Base-by-base conservation (phyloP, 1,140 invertebrate genomes). In the Lordiphosa mommai region DNA sequence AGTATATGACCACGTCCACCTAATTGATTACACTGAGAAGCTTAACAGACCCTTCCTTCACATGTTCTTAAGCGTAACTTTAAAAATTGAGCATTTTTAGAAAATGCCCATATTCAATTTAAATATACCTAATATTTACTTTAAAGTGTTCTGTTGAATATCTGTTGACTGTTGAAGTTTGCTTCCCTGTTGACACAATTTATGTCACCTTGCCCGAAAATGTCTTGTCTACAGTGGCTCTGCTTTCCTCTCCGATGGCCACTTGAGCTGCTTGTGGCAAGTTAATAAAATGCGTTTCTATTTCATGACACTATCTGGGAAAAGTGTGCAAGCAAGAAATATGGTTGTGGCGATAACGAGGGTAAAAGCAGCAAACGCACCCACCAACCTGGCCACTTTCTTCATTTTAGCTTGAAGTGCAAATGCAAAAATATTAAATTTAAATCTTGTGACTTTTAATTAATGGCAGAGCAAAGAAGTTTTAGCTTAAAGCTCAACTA, bases 161-260 rank as follows among this genome's bases (percentile, higher is more conserved):
- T 61, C 72, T 77, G 49, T 70, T 57, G 29, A 29, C 46, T 32
- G n/a, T n/a, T 65, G 46, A 73, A 72, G 63, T 63, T 63, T 37
- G n/a, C n/a, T 32, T 48, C 13, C 47, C 27, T 3, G 8, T 52
- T 43, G 23, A 27, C 23, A 27, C 23, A 27, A 7, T 17, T 27
- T 43, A 13, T 29, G n/a, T 10, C 9, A 17, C 38, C 38, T 20
- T 37, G 14, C 34, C 12, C 34, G 6, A 37, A 7, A 36, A 13
- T 34, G 33, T 7, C 10, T 0, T 10, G 4, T 10, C 12, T 12
- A 12, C 6, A 13, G 14, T n/a, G 4, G 8, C 17, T 10, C 43
- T 8, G 40, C 10, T 27, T 2, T 27, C 14, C n/a, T 23, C 16
- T 34, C 33, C 17, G 10, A 23, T 8, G 23, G 38, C 16, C 37